Percentiles rank a stretch among this genome's conserved stretches.
These are phyloP conservation scores for Encarsia formosa DNA, from an alignment of 2,888 invertebrate genomes.

Conservation along the genomic window DNA sequence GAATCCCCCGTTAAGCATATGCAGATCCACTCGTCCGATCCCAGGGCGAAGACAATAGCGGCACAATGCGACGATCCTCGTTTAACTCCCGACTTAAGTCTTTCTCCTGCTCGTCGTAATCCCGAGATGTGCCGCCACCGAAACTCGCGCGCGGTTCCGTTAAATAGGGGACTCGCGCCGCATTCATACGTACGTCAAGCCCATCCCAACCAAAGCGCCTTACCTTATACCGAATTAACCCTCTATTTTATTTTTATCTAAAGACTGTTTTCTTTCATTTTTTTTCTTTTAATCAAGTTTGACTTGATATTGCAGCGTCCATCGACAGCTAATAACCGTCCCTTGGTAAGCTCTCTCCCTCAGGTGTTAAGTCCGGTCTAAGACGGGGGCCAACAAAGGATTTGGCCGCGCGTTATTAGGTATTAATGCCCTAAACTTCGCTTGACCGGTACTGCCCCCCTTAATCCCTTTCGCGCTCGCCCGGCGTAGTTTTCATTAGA, in stretches of 20 bases:
- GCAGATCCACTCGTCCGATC: constrained; percentile 49
- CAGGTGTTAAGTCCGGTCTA: constrained; percentile 42
- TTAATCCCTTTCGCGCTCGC: constrained; percentile 36
- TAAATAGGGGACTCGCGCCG: background rate
- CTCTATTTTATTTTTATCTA: background rate
- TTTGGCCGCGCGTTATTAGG: constrained; percentile 48
- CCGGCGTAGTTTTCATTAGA: constrained; percentile 39
- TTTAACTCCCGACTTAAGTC: constrained; percentile 53
- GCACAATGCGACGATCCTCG: constrained; percentile 52
- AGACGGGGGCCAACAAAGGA: constrained; percentile 47
- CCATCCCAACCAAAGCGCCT: background rate
- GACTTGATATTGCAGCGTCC: background rate
- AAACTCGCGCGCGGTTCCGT: constrained; percentile 1
- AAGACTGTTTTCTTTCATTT: background rate
- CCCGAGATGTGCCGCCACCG: constrained; percentile 34
- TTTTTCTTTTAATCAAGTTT: background rate
- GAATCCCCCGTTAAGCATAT: constrained; percentile 45
- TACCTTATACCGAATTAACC: background rate
- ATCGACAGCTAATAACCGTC: background rate
- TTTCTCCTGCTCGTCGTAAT: constrained; percentile 41
- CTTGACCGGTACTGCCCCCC: constrained; percentile 36
- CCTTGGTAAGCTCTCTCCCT: background rate
- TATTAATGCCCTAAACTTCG: constrained; percentile 48
- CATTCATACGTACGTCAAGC: no score
- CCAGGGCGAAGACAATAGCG: constrained; percentile 45